Conservation (phyloP, 2,888 invertebrate genomes). For the Nephrotoma flavescens region DNA sequence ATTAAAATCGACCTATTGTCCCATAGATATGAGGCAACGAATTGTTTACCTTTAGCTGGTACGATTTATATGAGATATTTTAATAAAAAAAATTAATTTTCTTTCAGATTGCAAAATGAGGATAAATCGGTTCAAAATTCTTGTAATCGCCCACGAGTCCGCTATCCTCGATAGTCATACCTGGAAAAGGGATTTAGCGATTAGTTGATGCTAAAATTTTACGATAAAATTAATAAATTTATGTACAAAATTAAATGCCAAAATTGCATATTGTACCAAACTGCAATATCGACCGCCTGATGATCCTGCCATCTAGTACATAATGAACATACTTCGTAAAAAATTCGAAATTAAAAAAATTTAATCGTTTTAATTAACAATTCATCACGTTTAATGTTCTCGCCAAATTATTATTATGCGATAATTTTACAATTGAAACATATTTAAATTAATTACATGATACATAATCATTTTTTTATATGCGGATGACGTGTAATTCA, state of each 20-base stretch:
- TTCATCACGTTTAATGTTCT: not conserved
- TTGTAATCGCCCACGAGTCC: not conserved
- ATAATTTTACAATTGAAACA: not conserved
- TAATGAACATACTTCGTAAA: not conserved
- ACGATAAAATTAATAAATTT: not conserved
- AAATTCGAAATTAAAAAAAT: not conserved
- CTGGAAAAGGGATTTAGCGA: not conserved
- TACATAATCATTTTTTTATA: not conserved
- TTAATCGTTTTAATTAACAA: not conserved
- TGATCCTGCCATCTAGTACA: not conserved
- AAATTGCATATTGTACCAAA: not conserved
- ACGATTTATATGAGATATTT: not conserved
- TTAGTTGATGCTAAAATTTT: not conserved
- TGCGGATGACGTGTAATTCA: not conserved
- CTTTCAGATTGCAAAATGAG: not conserved
- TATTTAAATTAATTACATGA: not conserved
- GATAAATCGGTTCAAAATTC: not conserved
- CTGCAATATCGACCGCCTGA: not conserved
- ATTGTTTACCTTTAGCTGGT: not conserved
- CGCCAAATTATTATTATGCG: not conserved
- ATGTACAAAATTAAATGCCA: not conserved
- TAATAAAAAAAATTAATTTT: not conserved
- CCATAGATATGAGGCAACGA: not conserved
- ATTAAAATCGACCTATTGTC: not conserved
- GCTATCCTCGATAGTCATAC: not conserved